Conservation (phyloP, 2,888 invertebrate genomes). For the Thysanoteuthis rhombus region DNA sequence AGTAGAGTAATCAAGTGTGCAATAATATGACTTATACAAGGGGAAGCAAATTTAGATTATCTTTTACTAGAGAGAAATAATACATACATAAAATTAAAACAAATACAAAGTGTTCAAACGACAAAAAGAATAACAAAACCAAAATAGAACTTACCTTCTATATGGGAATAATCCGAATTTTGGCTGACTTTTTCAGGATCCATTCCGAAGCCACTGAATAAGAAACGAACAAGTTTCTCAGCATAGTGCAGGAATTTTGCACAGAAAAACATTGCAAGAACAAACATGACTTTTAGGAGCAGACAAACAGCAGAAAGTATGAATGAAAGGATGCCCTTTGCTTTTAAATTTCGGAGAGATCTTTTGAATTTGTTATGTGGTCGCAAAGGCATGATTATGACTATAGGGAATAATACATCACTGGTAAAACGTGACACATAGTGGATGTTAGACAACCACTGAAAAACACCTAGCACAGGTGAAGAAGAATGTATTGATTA, state of each 20-base stretch:
- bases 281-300: slow-evolving; percentile 27
- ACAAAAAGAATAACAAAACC: background rate
- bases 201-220: slow-evolving; percentile 56
- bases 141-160: slow-evolving; percentile 55
- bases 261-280: slow-evolving; percentile 20
- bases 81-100: background rate
- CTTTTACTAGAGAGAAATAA: background rate
- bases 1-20: background rate
- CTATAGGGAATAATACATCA: background rate
- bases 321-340: slow-evolving; percentile 16
- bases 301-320: slow-evolving; percentile 21
- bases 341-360: background rate
- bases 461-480: background rate
- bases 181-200: slow-evolving; percentile 58
- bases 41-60: background rate
- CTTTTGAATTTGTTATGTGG: background rate
- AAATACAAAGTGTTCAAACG: background rate
- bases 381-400: background rate
- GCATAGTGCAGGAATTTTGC: slow-evolving; percentile 28
- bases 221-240: slow-evolving; percentile 42
- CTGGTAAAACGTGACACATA: background rate
- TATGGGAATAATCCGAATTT: slow-evolving; percentile 61
- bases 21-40: background rate
- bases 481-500: background rate
- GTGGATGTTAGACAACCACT: background rate